Evolutionary conservation across 2,113 vertebrate species (phyloP), one percentile per base, ranked within the genome.

Genomic region (Tragelaphus scriptus): DNA sequence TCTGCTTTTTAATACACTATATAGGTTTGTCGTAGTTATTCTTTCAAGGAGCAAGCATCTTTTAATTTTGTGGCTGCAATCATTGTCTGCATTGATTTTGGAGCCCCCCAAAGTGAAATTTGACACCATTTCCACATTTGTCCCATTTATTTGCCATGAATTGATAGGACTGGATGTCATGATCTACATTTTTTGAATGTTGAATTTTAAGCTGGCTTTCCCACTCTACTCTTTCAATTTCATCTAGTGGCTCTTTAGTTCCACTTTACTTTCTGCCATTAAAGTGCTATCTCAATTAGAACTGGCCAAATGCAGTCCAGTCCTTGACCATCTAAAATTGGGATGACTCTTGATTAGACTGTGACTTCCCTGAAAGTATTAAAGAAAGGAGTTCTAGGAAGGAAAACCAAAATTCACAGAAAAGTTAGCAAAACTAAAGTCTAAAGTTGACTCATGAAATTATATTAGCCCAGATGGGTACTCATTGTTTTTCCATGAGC

Each of bases 31-130:
- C 68, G 12, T 71, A 71, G n/a, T 40, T 71, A 40, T 40, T 71
- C 68, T 40, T 71, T 40, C n/a, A 71, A 71, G n/a, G n/a, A 71
- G n/a, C 19, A 40, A 71, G n/a, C n/a, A 23, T 71, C 19, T 23
- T 40, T 71, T 23, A 71, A 71, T 71, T 71, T 71, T 40, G 36
- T 40, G n/a, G 10, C 68, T 71, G 10, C 19, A 71, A 36, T 71
- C 7, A 40, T 5, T 40, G n/a, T 71, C n/a, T 71, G n/a, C 68
- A 23, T 71, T 40, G 68, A 40, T 71, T 71, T 71, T 71, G n/a
- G n/a, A 71, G 36, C 9, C 65, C 19, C 1, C 0, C 0, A 40
- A 12, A 40, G 23, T 12, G 68, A 71, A 40, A 71, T 40, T 10
- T 40, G 68, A 71, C 19, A 71, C n/a, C 5, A 1, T 71, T 71